Conservation (phyloP, 2,888 invertebrate species). For the Gnatocerus cornutus region DNA sequence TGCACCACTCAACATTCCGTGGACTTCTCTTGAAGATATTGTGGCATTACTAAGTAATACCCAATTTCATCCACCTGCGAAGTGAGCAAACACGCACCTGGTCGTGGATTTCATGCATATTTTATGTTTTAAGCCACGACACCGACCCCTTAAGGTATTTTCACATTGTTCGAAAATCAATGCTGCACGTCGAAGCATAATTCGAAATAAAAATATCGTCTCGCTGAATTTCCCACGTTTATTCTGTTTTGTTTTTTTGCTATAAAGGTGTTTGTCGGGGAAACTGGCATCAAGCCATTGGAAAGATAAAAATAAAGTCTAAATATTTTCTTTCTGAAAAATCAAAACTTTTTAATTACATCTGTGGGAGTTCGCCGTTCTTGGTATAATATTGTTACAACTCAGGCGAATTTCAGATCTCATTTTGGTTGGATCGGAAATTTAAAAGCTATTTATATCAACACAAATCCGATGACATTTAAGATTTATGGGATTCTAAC, state of each 20-base stretch:
- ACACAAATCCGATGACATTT: constrained; percentile 21
- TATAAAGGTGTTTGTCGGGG: too few species aligned
- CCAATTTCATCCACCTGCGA: constrained; percentile 44
- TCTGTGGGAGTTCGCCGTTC: too few species aligned
- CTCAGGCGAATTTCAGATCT: constrained; percentile 4
- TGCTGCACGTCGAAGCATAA: background rate
- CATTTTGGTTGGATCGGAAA: constrained; percentile 21
- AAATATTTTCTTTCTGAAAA: too few species aligned
- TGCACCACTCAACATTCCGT: too few species aligned
- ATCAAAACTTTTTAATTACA: too few species aligned
- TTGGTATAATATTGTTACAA: background rate
- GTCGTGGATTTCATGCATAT: constrained; percentile 33
- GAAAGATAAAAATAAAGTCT: too few species aligned
- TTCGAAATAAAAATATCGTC: constrained; percentile 4
- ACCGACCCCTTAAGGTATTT: constrained; percentile 37
- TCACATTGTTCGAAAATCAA: constrained; percentile 32
- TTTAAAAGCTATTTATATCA: constrained; percentile 23
- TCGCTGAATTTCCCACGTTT: constrained; percentile 14
- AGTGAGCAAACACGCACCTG: constrained; percentile 38
- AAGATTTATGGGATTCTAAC: constrained; percentile 25
- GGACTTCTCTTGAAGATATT: constrained; percentile 7
- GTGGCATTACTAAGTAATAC: constrained; percentile 40
- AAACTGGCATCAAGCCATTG: too few species aligned
- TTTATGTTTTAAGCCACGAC: constrained; percentile 29
- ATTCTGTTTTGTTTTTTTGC: constrained; percentile 19